Conservation (phyloP, 2,888 invertebrate species). For the Caenorhabditis wallacei region DNA sequence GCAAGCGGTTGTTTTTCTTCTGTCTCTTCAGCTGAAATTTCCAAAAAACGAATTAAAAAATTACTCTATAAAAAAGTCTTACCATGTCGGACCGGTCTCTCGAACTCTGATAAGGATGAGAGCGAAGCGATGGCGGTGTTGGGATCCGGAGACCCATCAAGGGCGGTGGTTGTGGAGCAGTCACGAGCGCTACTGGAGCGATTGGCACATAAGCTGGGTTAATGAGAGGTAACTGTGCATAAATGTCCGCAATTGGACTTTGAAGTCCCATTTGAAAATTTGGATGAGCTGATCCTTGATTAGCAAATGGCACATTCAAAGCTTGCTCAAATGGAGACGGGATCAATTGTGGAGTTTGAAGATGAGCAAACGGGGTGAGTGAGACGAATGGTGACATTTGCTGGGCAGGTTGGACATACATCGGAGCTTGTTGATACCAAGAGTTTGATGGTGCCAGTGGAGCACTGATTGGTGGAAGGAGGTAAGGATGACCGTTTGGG, state of each 20-base stretch:
- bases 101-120: slow-evolving; percentile 23
- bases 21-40: too few species aligned
- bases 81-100: background rate
- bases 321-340: background rate
- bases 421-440: background rate
- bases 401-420: background rate
- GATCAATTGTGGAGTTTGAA: background rate
- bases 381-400: too few species aligned
- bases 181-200: too few species aligned
- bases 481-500: too few species aligned
- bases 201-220: background rate
- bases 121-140: slow-evolving; percentile 18
- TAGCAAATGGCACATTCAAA: too few species aligned
- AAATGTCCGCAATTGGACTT: background rate
- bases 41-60: too few species aligned
- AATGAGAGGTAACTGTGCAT: background rate
- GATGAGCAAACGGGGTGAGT: background rate
- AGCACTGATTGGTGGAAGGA: background rate
- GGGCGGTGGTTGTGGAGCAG: too few species aligned
- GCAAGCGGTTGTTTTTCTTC: too few species aligned
- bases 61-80: too few species aligned
- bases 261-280: too few species aligned
- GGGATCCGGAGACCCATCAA: slow-evolving; percentile 33
- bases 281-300: too few species aligned
- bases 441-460: background rate